Evolutionary conservation across 2,797 vertebrate genomes (phyloP), one percentile per base, ranked within the genome.

Genomic region (Cynodonichthys magdalenae): DNA sequence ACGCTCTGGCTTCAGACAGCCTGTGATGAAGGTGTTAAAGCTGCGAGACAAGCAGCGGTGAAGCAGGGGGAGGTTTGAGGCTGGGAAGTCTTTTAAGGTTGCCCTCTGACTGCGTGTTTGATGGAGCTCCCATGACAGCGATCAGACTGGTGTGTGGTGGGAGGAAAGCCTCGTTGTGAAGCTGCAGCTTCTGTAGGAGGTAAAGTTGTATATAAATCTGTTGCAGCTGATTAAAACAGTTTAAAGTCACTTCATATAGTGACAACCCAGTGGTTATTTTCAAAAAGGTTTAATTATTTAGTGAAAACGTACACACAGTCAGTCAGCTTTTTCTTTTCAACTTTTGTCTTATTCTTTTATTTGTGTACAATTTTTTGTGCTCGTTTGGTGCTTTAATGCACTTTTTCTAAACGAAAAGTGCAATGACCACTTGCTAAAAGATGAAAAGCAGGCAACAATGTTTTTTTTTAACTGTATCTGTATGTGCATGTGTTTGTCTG

Each of bases 71-170:
- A 49, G 62, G 66, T 24, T n/a, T n/a, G 58, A 63, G 73, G 65
- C 63, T 67, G 66, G 70, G 66, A 63, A 66, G 77, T 61, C 58
- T 77, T 68, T 78, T 66, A 51, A 77, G 53, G 74, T 68, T 73
- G 63, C 81, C 79, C 79, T 81, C 73, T 77, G 80, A 81, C 77
- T 81, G 65, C 64, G 46, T 74, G 72, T 83, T 81, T 82, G 82
- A 83, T 73, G 59, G 60, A 57, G 72, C 61, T 84, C 78, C 73
- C 75, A 58, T 55, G 82, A 77, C 41, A 60, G 39, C 18, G 15
- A 54, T 68, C 56, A 55, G 59, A 57, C 49, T 17, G 15, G n/a
- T 6, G 45, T 19, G 45, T 11, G 11, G 36, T 8, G 18, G 44
- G 39, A 67, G 53, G 59, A 61, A 60, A 56, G 34, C 12, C 53